These are phyloP conservation scores for Alentia gelatinosa DNA, from an alignment of 2,888 invertebrate species.

Conservation along the genomic window DNA sequence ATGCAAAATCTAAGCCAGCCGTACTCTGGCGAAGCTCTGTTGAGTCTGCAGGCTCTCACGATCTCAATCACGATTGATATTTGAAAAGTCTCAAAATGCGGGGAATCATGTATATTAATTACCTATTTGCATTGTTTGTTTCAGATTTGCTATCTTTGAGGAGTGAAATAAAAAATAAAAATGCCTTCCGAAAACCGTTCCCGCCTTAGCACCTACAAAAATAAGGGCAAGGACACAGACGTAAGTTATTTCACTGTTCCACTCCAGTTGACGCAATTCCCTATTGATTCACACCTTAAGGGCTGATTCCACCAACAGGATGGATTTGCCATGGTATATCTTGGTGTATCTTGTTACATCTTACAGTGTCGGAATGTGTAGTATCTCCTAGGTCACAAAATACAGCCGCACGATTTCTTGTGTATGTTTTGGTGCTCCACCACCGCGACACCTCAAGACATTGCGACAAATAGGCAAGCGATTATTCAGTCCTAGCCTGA, in stretches of 20 bases:
- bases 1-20: background rate
- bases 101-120: background rate
- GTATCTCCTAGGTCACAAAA: background rate
- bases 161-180: background rate
- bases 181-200: slow-evolving; percentile 50
- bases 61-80: background rate
- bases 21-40: background rate
- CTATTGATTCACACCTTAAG: background rate
- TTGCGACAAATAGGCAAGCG: too few relatives aligned
- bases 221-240: slow-evolving; percentile 78
- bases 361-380: background rate
- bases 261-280: background rate
- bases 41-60: background rate
- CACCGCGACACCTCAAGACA: too few relatives aligned
- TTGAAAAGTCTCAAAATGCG: background rate
- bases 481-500: too few relatives aligned
- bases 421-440: too few relatives aligned
- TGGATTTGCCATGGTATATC: background rate
- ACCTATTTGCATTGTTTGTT: background rate
- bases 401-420: too few relatives aligned
- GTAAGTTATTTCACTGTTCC: slow-evolving; percentile 67
- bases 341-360: background rate
- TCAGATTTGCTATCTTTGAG: background rate
- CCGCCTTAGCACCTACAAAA: slow-evolving; percentile 73
- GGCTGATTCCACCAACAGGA: background rate